Conservation (phyloP, 2,888 invertebrate species). For the Melanchra persicariae region DNA sequence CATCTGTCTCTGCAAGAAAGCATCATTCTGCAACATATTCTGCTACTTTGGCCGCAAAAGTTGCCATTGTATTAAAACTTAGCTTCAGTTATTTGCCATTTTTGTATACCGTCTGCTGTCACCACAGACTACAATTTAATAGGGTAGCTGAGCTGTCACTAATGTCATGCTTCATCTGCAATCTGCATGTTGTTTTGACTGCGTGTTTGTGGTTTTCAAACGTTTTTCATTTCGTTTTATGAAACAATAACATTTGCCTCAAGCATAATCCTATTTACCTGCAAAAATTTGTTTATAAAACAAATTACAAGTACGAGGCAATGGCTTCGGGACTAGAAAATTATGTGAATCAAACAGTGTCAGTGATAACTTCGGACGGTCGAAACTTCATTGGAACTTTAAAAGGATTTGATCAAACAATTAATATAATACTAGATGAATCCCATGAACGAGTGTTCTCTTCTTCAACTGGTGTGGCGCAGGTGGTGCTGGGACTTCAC, state of each 20-base stretch:
- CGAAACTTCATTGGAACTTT: conserved; percentile 98
- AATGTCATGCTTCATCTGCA: conserved; percentile 21
- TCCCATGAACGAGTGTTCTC: conserved; percentile 99
- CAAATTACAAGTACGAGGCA: conserved; percentile 22
- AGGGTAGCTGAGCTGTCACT: too few relatives aligned
- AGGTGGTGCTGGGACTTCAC: conserved; percentile 98
- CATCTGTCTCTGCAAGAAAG: neutral
- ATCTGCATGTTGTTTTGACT: conserved; percentile 40
- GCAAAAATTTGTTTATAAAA: conserved; percentile 1
- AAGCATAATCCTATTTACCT: neutral
- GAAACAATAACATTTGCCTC: conserved; percentile 4
- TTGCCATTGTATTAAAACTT: conserved; percentile 20
- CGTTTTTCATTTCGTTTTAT: conserved; percentile 10
- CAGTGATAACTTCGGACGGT: conserved; percentile 98
- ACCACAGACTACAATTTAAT: too few relatives aligned
- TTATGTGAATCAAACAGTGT: conserved; percentile 97
- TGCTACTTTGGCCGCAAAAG: neutral
- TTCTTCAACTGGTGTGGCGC: conserved; percentile 95
- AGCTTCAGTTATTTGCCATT: neutral
- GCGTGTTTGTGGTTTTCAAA: conserved; percentile 34
- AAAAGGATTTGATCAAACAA: conserved; percentile 99
- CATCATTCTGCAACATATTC: conserved; percentile 9
- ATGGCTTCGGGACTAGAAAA: conserved; percentile 97
- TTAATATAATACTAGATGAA: conserved; percentile 99
- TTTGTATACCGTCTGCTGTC: neutral